These are phyloP conservation scores for Ictidomys tridecemlineatus DNA, from an alignment of 2,113 vertebrate genomes.

Conservation along the genomic window DNA sequence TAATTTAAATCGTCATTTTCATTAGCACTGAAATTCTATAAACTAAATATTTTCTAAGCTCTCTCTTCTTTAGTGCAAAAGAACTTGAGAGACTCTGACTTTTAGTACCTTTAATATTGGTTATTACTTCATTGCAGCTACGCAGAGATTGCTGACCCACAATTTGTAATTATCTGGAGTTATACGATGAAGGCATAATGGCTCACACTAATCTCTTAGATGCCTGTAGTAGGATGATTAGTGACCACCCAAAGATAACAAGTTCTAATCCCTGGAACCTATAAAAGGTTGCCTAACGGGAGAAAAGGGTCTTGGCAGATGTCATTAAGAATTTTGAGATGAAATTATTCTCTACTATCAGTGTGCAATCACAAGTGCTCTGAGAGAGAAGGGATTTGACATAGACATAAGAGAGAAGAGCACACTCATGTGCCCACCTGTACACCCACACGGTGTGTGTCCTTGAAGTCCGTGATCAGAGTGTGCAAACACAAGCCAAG, in stretches of 20 bases:
- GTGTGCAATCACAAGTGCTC: neutral
- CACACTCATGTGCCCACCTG: neutral
- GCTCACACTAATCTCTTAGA: neutral
- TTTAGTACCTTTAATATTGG: neutral
- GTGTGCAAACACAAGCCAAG: neutral
- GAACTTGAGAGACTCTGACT: neutral
- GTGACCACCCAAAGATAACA: neutral
- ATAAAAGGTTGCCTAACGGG: neutral
- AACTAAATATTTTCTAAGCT: conserved; percentile 35
- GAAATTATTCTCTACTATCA: neutral
- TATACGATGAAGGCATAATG: neutral
- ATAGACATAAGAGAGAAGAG: neutral
- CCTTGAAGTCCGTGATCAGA: no score
- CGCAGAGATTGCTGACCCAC: neutral
- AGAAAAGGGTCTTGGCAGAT: neutral
- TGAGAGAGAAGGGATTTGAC: neutral
- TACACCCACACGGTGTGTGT: no score
- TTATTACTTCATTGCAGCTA: conserved; percentile 31
- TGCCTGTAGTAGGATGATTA: neutral
- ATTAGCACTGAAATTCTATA: conserved; percentile 37
- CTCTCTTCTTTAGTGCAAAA: neutral
- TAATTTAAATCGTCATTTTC: conserved; percentile 50
- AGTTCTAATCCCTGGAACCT: neutral
- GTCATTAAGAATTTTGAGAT: neutral
- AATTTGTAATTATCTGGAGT: conserved; percentile 28